phyloP scores from a whole-genome alignment of 2,888 invertebrate species.

The Kuschelorhynchus macadamiae region DNA sequence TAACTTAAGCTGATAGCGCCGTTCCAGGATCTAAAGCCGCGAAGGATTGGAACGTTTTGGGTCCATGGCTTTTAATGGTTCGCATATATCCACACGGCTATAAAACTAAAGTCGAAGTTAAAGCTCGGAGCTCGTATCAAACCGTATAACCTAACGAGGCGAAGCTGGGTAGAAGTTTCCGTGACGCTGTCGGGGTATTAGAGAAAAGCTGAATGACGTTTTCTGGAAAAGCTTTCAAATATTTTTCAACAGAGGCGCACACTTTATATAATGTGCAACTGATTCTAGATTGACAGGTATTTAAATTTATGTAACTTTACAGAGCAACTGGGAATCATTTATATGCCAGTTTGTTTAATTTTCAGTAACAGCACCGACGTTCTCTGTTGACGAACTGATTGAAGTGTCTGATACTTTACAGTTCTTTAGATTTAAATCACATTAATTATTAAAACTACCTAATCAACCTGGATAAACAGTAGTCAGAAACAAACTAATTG shows the following conservation, averaged over 20 bases:
- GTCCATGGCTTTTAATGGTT: conserved; percentile 33
- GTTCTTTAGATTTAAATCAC: too few relatives aligned
- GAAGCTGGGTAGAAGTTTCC: conserved; percentile 30
- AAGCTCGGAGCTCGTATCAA: conserved; percentile 57
- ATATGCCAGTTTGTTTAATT: too few relatives aligned
- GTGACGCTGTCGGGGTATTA: conserved; percentile 31
- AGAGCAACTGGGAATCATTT: too few relatives aligned
- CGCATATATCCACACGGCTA: conserved; percentile 48
- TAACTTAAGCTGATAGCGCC: conserved; percentile 18
- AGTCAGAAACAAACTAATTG: too few relatives aligned
- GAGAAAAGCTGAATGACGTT: conserved; percentile 35
- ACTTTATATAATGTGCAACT: too few relatives aligned
- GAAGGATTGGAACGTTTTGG: conserved; percentile 32
- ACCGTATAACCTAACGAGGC: conserved; percentile 54
- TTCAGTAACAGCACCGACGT: too few relatives aligned
- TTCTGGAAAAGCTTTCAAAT: conserved; percentile 35
- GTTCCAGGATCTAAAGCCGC: conserved; percentile 20
- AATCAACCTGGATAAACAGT: too few relatives aligned
- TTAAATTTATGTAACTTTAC: too few relatives aligned
- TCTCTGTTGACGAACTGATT: too few relatives aligned
- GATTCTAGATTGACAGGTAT: too few relatives aligned
- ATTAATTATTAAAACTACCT: too few relatives aligned
- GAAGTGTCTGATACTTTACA: too few relatives aligned
- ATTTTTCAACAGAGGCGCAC: conserved; percentile 14
- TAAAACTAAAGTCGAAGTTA: conserved; percentile 56